Conservation (phyloP, 2,888 invertebrate genomes). For the Candidula unifasciata region DNA sequence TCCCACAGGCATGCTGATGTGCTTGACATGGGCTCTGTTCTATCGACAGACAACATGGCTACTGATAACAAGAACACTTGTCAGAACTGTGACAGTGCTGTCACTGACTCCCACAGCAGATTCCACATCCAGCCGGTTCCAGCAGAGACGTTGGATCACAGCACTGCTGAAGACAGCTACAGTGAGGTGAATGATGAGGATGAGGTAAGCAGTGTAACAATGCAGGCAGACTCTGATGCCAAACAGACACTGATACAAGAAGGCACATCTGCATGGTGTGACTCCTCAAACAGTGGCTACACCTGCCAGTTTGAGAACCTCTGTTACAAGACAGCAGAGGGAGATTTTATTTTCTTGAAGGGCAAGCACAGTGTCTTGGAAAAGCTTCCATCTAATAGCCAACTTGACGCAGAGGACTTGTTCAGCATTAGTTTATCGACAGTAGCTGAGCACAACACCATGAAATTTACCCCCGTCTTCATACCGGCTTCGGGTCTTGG, state of each 20-base stretch:
- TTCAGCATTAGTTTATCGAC: constrained; percentile 76
- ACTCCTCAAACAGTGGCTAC: neutral
- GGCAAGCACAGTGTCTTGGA: constrained; percentile 69
- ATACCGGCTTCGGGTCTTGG: constrained; percentile 66
- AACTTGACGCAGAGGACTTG: constrained; percentile 59
- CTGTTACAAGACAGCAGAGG: constrained; percentile 74
- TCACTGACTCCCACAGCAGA: neutral
- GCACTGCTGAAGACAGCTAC: neutral
- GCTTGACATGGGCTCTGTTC: neutral
- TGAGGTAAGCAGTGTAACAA: neutral
- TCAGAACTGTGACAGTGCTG: neutral
- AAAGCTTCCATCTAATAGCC: constrained; percentile 62
- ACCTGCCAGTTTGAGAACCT: constrained; percentile 78
- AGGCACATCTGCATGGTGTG: constrained; percentile 39
- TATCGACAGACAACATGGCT: neutral
- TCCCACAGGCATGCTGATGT: neutral
- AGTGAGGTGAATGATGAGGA: neutral
- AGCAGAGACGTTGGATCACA: neutral
- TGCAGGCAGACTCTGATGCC: neutral
- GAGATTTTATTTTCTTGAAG: constrained; percentile 77
- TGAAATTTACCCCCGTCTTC: constrained; percentile 71
- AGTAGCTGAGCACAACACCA: constrained; percentile 77
- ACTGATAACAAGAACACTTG: neutral
- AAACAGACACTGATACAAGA: neutral
- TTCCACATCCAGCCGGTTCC: constrained; percentile 16